A percentile compares a stretch with the other conserved stretches of the same genome.
Conservation (phyloP, 2,888 invertebrate species). For the Xanthorhoe designata region DNA sequence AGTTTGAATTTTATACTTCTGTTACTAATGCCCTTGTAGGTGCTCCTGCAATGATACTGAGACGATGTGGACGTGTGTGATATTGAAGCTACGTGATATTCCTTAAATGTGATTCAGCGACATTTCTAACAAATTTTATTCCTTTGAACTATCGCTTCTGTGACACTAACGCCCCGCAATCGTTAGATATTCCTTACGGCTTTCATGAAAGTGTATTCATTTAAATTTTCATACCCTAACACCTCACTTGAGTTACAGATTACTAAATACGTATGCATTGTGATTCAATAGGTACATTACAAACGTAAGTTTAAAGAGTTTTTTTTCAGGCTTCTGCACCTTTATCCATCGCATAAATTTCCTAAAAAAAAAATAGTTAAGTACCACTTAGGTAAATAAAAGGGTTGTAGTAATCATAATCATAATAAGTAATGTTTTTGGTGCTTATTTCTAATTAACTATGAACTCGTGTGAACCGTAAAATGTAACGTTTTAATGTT, state of each 20-base stretch:
- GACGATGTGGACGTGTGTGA: slow-evolving; percentile 21
- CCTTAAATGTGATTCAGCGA: slow-evolving; percentile 22
- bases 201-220: background rate
- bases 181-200: slow-evolving; percentile 15
- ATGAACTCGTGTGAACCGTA: no score
- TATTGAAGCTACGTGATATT: slow-evolving; percentile 33
- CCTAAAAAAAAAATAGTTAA: no score
- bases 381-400: no score
- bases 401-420: no score
- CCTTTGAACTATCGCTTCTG: slow-evolving; percentile 20
- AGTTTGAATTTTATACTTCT: background rate
- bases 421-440: no score
- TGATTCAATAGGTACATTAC: no score
- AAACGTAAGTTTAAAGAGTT: no score
- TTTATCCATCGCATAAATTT: no score
- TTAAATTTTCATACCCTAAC: background rate
- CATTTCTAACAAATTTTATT: slow-evolving; percentile 32
- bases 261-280: no score
- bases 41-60: slow-evolving; percentile 14
- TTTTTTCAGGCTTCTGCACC: no score
- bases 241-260: background rate
- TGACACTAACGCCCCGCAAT: slow-evolving; percentile 9
- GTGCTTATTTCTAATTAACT: no score
- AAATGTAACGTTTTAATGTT: no score
- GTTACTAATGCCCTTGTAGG: slow-evolving; percentile 6